Base-by-base conservation (phyloP, 2,113 vertebrate genomes). In the Lophotis ruficrista region DNA sequence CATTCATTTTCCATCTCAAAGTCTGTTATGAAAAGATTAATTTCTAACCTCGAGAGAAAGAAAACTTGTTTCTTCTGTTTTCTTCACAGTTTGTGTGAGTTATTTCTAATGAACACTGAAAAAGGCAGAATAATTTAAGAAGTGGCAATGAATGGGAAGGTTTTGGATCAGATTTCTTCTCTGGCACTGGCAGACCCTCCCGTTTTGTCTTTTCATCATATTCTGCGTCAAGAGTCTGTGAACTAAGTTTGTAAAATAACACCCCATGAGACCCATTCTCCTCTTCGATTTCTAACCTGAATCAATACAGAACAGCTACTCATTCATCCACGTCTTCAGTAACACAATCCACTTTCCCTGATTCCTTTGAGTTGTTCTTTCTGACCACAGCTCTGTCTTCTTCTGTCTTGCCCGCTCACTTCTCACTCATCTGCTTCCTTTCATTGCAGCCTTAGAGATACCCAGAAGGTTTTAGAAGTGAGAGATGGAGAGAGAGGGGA, bases 1-100 rank as follows among this genome's bases (percentile, higher is more conserved):
- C 57, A 10, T 72, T 95, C 71, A 70, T 94, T 96, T 96, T 96
- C 66, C 35, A 8, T 62, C 89, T 91, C 94, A 84, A 92, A 84
- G 58, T 37, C 43, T 80, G 64, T 61, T 75, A 73, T 35, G 24
- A 93, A 81, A 70, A 96, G 53, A 96, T 82, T 75, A 23, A 92
- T 93, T 85, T 97, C 85, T 89, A 73, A 92, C 14, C 27, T 91
- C 7, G 2, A 84, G 51, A 92, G 79, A 94, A 94, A 87, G 19
- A 90, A 89, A 91, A n/a, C 14, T 64, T 65, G 58, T 92, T 93
- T 51, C 37, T 14, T 27, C 13, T 70, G 21, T 69, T 93, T 87
- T 87, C 83, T 90, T 96, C 72, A 66, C 71, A 56, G 33, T 89
- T 94, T 56, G 28, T 58, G 47, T 33, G 37, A 85, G 48, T 51